Base-by-base conservation (phyloP, 1,140 invertebrate species). In the Ephestia elutella region DNA sequence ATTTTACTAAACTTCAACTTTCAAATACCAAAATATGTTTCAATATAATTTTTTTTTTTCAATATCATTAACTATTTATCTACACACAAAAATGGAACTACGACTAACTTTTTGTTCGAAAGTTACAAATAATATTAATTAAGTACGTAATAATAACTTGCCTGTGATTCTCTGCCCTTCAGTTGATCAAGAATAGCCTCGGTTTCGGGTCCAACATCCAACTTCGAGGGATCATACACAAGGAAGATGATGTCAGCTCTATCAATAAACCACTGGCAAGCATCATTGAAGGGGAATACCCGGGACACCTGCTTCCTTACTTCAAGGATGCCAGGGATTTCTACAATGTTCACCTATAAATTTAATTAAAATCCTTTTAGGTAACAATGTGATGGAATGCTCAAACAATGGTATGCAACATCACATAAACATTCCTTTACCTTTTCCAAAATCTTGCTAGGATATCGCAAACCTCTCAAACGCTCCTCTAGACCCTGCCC, bases 261-360 rank as follows among this genome's bases (percentile, higher is more conserved):
- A 82, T 98, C 96, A 74, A 98, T 97, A 74, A 92, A 98, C 97
- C 97, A 99, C 84, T 98, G 96, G 76, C 96, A 97, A 19, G 96
- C 97, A 74, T 98, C 97, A 75, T 97, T 98, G 85, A 98, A 98
- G 48, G 96, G 96, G 82, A 98, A 98, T 32, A 96, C 91, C 49
- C 97, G 92, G 60, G 97, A 97, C 15, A 97, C 95, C 90, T 97
- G 95, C 85, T 97, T 97, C 58, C 96, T 91, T 65, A 97, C 96
- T 91, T 98, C 97, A 64, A 98, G 89, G 71, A 98, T 97, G 59
- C 97, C 97, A 55, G 97, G 97, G 78, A 98, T 98, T 90, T 99
- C 97, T 25, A 98, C 96, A 71, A 99, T 95, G 78, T 97, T 98
- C 13, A 98, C 95, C 96, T 97, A 81, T 54, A 87, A 78, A 70